Evolutionary conservation across 2,888 invertebrate genomes (phyloP).

Genomic region (Tetragonisca angustula): DNA sequence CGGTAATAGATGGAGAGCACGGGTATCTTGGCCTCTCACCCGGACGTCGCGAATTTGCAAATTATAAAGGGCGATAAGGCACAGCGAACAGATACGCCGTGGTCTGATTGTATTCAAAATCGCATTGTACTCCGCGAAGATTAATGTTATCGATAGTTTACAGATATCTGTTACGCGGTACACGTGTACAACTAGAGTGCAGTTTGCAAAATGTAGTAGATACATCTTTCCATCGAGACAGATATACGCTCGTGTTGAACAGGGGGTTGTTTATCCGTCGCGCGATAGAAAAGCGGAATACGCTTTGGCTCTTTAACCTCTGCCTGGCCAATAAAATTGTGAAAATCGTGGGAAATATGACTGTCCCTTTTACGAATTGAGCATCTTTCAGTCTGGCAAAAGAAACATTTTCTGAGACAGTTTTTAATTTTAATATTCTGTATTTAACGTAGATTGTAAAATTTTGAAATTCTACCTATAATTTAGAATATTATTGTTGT

Average conservation of each 20-base stretch:
- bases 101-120: conserved; percentile 35
- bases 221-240: conserved; percentile 26
- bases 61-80: conserved; percentile 32
- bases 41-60: conserved; percentile 35
- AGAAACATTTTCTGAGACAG: too few species aligned
- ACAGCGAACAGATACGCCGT: not conserved
- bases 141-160: conserved; percentile 44
- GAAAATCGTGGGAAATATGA: not conserved
- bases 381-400: too few species aligned
- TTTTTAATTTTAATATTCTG: too few species aligned
- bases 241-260: not conserved
- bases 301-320: not conserved
- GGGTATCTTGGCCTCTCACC: not conserved
- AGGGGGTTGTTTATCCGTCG: not conserved
- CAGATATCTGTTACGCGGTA: conserved; percentile 1
- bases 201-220: not conserved
- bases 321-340: not conserved
- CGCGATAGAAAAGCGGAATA: not conserved
- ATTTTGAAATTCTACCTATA: too few species aligned
- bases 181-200: not conserved
- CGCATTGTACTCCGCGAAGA: conserved; percentile 33
- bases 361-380: not conserved
- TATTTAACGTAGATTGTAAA: too few species aligned
- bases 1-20: conserved; percentile 15
- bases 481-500: too few species aligned